Percentiles rank a stretch among this genome's conserved stretches.
phyloP scores from a whole-genome alignment of 2,797 vertebrate species.

The Clarias fuscus region DNA sequence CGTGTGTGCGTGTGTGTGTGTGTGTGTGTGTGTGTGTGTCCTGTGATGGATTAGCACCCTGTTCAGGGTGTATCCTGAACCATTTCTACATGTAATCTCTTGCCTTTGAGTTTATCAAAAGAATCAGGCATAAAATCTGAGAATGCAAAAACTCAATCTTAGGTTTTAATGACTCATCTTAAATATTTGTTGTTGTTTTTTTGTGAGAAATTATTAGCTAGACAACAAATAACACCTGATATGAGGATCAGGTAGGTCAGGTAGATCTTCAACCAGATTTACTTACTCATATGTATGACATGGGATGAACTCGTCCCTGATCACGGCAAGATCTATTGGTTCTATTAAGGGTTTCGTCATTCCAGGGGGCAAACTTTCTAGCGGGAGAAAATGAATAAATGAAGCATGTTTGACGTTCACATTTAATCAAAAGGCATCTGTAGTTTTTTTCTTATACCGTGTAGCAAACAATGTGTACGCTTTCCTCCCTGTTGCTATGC shows the following conservation, averaged over 20 bases:
- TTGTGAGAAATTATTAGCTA: background rate
- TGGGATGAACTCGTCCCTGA: too few species aligned
- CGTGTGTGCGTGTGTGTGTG: too few species aligned
- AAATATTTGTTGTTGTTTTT: too few species aligned
- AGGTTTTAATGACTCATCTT: background rate
- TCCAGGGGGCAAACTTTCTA: background rate
- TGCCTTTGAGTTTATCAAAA: background rate
- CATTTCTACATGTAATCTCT: background rate
- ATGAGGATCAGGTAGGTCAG: background rate
- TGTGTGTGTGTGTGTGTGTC: too few species aligned
- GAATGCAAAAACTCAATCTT: background rate
- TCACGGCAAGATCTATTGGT: too few species aligned
- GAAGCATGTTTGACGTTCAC: background rate
- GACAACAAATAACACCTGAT: too few species aligned
- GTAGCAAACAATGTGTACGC: background rate
- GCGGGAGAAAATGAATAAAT: background rate
- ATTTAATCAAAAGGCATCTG: too few species aligned
- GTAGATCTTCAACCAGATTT: background rate
- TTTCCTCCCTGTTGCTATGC: background rate
- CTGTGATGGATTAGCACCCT: too few species aligned
- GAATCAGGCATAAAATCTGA: background rate
- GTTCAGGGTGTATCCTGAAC: too few species aligned
- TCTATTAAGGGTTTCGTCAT: background rate
- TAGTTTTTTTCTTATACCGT: background rate
- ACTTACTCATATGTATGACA: background rate